Percentiles rank a stretch among this genome's conserved stretches.
Evolutionary conservation across 2,888 invertebrate genomes (phyloP).

Genomic region (Chaetogeoica ovagalla): DNA sequence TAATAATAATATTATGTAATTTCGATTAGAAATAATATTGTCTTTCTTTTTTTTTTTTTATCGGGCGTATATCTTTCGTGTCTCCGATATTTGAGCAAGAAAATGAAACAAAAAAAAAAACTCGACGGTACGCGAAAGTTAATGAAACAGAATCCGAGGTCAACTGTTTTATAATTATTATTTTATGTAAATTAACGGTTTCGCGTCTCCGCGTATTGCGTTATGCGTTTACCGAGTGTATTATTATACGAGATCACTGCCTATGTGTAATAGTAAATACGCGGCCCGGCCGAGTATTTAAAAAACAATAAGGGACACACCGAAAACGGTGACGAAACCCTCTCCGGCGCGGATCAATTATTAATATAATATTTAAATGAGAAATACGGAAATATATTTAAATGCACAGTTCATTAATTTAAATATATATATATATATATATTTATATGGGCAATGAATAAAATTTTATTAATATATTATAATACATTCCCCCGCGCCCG

Average conservation of each 20-base stretch:
- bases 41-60: no score
- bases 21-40: no score
- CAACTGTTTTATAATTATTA: slow-evolving; percentile 42
- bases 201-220: neutral
- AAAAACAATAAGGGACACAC: slow-evolving; percentile 23
- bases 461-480: no score
- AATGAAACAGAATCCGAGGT: slow-evolving; percentile 46
- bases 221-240: neutral
- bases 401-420: no score
- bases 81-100: neutral
- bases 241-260: neutral
- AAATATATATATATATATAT: no score
- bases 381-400: neutral
- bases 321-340: neutral
- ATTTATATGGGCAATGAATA: no score
- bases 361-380: neutral
- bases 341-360: neutral
- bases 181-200: slow-evolving; percentile 48
- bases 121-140: slow-evolving; percentile 20
- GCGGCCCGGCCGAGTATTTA: neutral
- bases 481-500: no score
- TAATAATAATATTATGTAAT: no score
- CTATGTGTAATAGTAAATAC: no score
- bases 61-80: no score
- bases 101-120: neutral